phyloP scores from a whole-genome alignment of 2,113 vertebrate species.

The Coptodon bakossiorum region DNA sequence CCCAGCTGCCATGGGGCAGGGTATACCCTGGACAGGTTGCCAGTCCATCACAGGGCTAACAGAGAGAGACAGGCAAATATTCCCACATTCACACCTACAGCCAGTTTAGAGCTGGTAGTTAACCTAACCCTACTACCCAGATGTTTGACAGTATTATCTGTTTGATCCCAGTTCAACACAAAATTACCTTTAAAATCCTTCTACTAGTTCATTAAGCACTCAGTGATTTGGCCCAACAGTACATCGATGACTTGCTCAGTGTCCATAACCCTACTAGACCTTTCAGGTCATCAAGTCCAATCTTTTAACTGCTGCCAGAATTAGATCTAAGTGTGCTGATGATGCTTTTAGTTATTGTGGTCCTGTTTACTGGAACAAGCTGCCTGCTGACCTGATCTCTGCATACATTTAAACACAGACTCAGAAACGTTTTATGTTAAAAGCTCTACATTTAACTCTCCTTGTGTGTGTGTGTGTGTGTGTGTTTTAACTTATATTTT shows the following conservation, averaged over 20 bases:
- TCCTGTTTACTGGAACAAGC: not conserved
- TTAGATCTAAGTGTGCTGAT: not conserved
- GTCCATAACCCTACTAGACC: not conserved
- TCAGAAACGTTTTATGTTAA: not conserved
- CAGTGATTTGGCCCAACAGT: not conserved
- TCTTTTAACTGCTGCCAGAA: not conserved
- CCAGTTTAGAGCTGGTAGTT: not conserved
- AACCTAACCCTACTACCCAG: not conserved
- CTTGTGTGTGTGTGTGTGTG: not conserved
- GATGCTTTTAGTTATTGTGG: not conserved
- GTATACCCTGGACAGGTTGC: not conserved
- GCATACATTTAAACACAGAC: not conserved
- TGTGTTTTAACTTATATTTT: not conserved
- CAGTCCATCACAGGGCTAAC: not conserved
- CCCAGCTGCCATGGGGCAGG: fast-evolving
- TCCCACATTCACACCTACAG: not conserved
- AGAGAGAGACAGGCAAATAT: not conserved
- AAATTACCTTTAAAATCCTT: not conserved
- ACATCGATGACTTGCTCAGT: not conserved
- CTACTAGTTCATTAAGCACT: not conserved
- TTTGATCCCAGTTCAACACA: not conserved
- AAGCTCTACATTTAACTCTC: not conserved
- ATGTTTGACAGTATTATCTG: not conserved
- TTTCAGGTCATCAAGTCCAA: fast-evolving
- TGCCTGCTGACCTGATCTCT: fast-evolving